phyloP scores from a whole-genome alignment of 2,888 invertebrate species.

The Sinohyriopsis cumingii region DNA sequence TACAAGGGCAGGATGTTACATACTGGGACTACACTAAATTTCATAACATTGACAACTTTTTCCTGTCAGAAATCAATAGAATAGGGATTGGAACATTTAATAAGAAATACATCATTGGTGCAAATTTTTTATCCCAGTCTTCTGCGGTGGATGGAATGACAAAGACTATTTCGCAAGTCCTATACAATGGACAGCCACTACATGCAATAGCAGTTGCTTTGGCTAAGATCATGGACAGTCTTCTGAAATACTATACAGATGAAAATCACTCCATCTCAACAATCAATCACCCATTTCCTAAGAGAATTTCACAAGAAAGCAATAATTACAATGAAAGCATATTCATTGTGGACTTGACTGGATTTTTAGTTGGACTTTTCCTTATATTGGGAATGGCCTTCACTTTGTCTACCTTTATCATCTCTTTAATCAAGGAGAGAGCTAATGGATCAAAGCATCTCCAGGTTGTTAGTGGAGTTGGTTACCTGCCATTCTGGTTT shows the following conservation, averaged over 20 bases:
- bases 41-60: conserved; percentile 15
- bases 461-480: conserved; percentile 58
- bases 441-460: conserved; percentile 47
- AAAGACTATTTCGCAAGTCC: conserved; percentile 74
- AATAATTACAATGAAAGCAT: conserved; percentile 10
- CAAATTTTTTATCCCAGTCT: conserved; percentile 28
- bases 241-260: conserved; percentile 31
- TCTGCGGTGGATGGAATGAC: conserved; percentile 4
- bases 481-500: conserved; percentile 78
- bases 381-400: conserved; percentile 63
- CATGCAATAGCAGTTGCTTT: conserved; percentile 82
- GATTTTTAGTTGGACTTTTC: conserved; percentile 42
- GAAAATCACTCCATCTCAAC: conserved; percentile 26
- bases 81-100: conserved; percentile 68
- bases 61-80: conserved; percentile 39
- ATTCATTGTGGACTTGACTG: conserved; percentile 10
- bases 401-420: conserved; percentile 54
- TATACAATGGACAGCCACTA: conserved; percentile 84
- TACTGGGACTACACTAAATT: neutral
- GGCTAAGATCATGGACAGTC: conserved; percentile 64
- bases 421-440: conserved; percentile 59
- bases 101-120: conserved; percentile 66
- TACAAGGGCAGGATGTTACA: neutral
- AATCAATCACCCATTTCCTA: conserved; percentile 32
- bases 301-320: conserved; percentile 12